Conservation (phyloP, 2,797 vertebrate species). For the Lacerta agilis region DNA sequence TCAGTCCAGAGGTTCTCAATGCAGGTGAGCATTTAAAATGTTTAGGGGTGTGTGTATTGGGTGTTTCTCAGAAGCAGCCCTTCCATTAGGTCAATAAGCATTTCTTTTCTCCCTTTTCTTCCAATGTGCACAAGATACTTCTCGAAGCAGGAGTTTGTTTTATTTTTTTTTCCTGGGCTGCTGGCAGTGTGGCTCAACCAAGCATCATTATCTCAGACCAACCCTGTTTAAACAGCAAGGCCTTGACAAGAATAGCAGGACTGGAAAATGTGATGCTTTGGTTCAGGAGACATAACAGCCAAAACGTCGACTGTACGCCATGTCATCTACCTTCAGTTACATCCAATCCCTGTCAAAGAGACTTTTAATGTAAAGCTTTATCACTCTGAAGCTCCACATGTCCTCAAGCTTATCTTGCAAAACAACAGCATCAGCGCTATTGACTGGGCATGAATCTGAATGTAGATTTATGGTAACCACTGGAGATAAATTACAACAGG, state of each 20-base stretch:
- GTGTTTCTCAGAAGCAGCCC: neutral
- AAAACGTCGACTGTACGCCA: neutral
- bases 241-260: conserved; percentile 2
- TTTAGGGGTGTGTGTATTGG: too few species aligned
- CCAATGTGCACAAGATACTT: neutral
- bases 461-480: conserved; percentile 29
- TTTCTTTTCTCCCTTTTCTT: neutral
- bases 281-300: conserved; percentile 2
- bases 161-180: neutral
- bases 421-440: neutral
- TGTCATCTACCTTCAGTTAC: conserved; percentile 9
- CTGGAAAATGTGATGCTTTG: neutral
- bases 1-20: neutral
- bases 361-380: conserved; percentile 9
- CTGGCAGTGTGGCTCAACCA: neutral
- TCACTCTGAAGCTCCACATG: conserved; percentile 1
- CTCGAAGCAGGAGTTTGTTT: neutral
- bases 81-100: neutral
- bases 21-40: too few species aligned
- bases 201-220: neutral
- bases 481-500: conserved; percentile 44
- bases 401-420: neutral
- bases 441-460: conserved; percentile 9
- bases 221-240: neutral
- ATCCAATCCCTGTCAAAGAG: conserved; percentile 2